Percentiles rank a stretch among this genome's conserved stretches.
phyloP scores from a whole-genome alignment of 37 sponge, comb jelly and placozoan species.

The Eunapius fragilis region DNA sequence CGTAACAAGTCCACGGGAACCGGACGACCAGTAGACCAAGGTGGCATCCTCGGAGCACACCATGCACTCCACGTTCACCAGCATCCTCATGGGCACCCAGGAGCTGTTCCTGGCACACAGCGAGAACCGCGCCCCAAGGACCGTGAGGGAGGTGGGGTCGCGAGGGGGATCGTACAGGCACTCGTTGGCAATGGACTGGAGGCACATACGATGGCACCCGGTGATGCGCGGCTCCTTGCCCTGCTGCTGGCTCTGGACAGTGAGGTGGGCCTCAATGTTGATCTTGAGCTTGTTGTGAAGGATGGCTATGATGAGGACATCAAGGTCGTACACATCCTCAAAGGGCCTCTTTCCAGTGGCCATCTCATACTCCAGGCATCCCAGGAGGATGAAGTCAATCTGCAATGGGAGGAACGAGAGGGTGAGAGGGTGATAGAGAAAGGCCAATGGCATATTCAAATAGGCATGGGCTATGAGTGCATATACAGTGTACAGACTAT shows the following conservation, averaged over 20 bases:
- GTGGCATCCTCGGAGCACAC: slow-evolving; percentile 39
- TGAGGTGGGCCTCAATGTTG: slow-evolving; percentile 71
- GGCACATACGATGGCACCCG: slow-evolving; percentile 75
- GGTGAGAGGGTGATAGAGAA: too few species aligned
- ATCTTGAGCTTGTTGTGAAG: slow-evolving; percentile 52
- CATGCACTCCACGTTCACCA: slow-evolving; percentile 70
- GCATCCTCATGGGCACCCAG: slow-evolving; percentile 72
- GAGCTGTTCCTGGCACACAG: slow-evolving; percentile 70
- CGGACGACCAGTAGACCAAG: slow-evolving; percentile 82
- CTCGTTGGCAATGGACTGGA: slow-evolving; percentile 62
- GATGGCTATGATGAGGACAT: slow-evolving; percentile 43
- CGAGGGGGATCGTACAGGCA: slow-evolving; percentile 27
- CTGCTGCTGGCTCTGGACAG: neutral
- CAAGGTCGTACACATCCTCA: slow-evolving; percentile 54
- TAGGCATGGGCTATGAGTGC: too few species aligned
- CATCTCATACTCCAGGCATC: slow-evolving; percentile 73
- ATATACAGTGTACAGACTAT: too few species aligned
- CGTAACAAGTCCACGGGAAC: slow-evolving; percentile 80
- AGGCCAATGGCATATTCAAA: too few species aligned
- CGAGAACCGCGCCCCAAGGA: slow-evolving; percentile 49
- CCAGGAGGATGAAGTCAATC: slow-evolving; percentile 64
- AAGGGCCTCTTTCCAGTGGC: slow-evolving; percentile 71
- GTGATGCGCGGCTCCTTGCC: neutral
- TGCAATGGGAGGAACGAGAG: slow-evolving; percentile 19
- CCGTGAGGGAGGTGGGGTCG: neutral